Conservation (phyloP, 2,797 vertebrate genomes). For the Chaunax sp. region DNA sequence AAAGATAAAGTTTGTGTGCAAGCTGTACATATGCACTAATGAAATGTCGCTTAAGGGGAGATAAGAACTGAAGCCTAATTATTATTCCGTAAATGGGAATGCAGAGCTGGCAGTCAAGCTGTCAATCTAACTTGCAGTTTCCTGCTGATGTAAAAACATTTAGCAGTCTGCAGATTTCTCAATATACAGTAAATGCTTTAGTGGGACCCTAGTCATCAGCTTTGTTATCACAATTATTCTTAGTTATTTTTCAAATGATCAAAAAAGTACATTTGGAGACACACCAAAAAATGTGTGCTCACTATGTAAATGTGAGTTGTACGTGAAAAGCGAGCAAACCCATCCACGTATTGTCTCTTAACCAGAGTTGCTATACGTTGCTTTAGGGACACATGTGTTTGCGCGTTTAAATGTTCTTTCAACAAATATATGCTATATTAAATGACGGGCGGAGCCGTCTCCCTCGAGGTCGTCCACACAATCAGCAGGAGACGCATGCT, state of each 20-base stretch:
- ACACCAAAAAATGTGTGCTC: too few relatives aligned
- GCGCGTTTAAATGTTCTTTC: conserved; percentile 46
- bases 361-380: background rate
- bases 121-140: conserved; percentile 29
- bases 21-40: conserved; percentile 4
- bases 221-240: conserved; percentile 19
- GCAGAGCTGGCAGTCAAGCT: conserved; percentile 22
- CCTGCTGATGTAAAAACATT: background rate
- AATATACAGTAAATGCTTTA: conserved; percentile 6
- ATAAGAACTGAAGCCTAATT: conserved; percentile 56
- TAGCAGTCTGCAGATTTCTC: conserved; percentile 21
- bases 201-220: conserved; percentile 12
- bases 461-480: conserved; percentile 52
- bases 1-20: conserved; percentile 45
- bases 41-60: conserved; percentile 49
- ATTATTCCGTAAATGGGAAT: conserved; percentile 33
- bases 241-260: conserved; percentile 2
- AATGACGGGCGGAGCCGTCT: conserved; percentile 44
- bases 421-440: conserved; percentile 63
- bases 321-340: background rate
- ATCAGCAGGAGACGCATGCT: conserved; percentile 71
- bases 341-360: background rate
- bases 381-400: conserved; percentile 11
- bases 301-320: background rate
- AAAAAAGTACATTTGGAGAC: conserved; percentile 5